Conservation (phyloP, 2,888 invertebrate species). For the Parapristionchus giblindavisi region DNA sequence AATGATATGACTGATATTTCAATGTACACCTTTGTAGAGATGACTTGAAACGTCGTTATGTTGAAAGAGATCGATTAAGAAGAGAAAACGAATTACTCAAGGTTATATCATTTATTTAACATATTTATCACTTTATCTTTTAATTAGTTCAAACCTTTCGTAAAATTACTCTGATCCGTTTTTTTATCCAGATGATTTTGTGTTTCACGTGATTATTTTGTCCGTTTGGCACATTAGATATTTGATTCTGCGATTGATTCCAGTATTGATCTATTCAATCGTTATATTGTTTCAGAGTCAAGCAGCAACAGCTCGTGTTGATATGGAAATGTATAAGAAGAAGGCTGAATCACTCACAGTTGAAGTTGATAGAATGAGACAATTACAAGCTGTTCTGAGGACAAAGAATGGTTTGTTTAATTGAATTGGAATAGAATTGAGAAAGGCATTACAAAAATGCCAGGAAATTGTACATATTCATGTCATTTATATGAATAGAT, state of each 20-base stretch:
- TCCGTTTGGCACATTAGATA: not conserved
- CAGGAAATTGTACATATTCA: no score
- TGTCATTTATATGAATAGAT: not conserved
- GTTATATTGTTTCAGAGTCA: slow-evolving; percentile 1
- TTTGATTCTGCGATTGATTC: not conserved
- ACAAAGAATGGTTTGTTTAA: slow-evolving; percentile 11
- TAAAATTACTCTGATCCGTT: no score
- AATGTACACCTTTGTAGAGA: slow-evolving; percentile 2
- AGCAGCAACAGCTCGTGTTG: not conserved
- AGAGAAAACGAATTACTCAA: slow-evolving; percentile 8
- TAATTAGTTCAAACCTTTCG: no score
- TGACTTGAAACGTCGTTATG: slow-evolving; percentile 2
- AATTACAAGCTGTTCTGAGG: not conserved
- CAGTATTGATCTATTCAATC: not conserved
- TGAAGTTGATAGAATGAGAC: slow-evolving; percentile 24
- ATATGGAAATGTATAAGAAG: slow-evolving; percentile 16
- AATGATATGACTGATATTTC: not conserved
- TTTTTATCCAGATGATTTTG: no score
- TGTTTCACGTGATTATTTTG: no score
- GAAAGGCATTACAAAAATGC: no score
- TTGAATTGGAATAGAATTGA: no score
- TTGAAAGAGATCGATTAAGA: slow-evolving; percentile 24
- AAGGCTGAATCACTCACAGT: slow-evolving; percentile 1
- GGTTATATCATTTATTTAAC: not conserved
- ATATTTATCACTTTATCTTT: no score